Evolutionary conservation across 1,140 invertebrate species (phyloP).

Genomic region (Drosophila lacteicornis): DNA sequence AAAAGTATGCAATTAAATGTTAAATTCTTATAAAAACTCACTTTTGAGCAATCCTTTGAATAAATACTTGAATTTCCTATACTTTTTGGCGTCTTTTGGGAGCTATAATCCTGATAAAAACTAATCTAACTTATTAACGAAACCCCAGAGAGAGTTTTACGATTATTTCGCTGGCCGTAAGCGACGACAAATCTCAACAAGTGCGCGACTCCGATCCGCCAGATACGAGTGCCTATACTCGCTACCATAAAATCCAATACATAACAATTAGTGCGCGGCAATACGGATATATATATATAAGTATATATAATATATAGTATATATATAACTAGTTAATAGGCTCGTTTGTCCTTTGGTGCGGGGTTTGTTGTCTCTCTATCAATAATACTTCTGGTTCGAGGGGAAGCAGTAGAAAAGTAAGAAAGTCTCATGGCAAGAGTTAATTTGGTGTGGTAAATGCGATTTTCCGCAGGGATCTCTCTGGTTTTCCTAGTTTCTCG

Average conservation of each 20-base stretch:
- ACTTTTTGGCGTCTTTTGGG: neutral
- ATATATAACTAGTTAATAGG: slow-evolving; percentile 56
- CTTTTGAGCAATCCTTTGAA: too few relatives aligned
- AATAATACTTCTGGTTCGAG: slow-evolving; percentile 37
- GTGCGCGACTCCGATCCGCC: slow-evolving; percentile 4
- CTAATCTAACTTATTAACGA: neutral
- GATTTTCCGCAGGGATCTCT: slow-evolving; percentile 44
- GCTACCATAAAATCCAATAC: slow-evolving; percentile 15
- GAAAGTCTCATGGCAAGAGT: slow-evolving; percentile 50
- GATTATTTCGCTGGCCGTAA: slow-evolving; percentile 9
- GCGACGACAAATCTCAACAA: slow-evolving; percentile 36
- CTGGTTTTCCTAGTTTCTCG: neutral
- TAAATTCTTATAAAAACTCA: neutral
- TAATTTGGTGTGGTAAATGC: slow-evolving; percentile 57
- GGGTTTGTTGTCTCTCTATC: slow-evolving; percentile 24
- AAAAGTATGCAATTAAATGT: neutral
- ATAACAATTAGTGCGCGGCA: slow-evolving; percentile 50
- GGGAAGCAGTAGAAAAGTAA: slow-evolving; percentile 67
- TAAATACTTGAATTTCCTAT: neutral
- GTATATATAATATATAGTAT: slow-evolving; percentile 6
- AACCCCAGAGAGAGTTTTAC: neutral
- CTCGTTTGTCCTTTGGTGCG: slow-evolving; percentile 72
- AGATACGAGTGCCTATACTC: slow-evolving; percentile 23
- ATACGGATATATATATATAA: neutral
- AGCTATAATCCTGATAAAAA: neutral